These are phyloP conservation scores for Drosophila nigricruria DNA, from an alignment of 2,888 invertebrate genomes.

Conservation along the genomic window DNA sequence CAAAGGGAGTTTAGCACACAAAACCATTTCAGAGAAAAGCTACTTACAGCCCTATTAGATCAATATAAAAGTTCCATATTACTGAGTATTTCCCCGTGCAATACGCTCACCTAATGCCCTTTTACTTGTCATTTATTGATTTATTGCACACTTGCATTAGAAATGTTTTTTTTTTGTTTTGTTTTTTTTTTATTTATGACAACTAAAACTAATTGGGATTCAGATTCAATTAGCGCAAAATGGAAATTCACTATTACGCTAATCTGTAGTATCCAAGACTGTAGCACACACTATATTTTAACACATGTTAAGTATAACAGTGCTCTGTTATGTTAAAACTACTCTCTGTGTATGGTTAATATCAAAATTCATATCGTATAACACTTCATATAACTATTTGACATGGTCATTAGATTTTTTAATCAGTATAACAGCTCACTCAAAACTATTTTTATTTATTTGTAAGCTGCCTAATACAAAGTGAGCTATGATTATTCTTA, in stretches of 20 bases:
- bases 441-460: neutral
- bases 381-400: neutral
- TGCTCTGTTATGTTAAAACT: neutral
- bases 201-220: constrained; percentile 28
- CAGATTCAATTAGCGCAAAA: neutral
- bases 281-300: neutral
- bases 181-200: constrained; percentile 18
- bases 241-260: constrained; percentile 3
- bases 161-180: constrained; percentile 1
- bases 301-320: neutral
- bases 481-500: neutral
- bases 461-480: neutral
- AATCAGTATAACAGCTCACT: neutral
- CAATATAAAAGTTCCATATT: neutral
- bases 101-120: neutral
- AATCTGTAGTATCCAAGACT: neutral
- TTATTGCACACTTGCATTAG: constrained; percentile 32
- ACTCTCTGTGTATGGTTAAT: too few relatives aligned
- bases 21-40: neutral
- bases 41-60: neutral
- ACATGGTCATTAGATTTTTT: neutral
- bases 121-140: constrained; percentile 26
- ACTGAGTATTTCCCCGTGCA: constrained; percentile 3
- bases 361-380: too few relatives aligned
- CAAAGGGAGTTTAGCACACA: neutral